phyloP scores from a whole-genome alignment of 1,140 invertebrate genomes.

The Temnothorax longispinosus region DNA sequence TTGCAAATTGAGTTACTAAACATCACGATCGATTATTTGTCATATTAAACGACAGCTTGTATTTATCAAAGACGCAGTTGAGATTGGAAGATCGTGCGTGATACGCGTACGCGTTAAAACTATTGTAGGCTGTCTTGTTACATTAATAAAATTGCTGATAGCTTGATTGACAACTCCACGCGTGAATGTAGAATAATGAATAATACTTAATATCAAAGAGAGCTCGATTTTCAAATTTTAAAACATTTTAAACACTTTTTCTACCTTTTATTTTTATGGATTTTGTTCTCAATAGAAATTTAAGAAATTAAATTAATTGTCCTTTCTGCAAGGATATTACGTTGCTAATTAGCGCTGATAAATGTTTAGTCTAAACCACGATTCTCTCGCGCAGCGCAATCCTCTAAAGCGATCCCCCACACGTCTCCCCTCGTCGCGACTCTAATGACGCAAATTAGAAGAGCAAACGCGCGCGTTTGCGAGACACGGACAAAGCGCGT shows the following conservation, averaged over 20 bases:
- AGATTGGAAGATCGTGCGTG: neutral
- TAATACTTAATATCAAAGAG: neutral
- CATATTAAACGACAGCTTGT: neutral
- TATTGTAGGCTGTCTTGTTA: conserved; percentile 13
- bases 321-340: neutral
- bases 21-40: conserved; percentile 44
- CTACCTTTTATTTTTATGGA: neutral
- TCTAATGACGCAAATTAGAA: conserved; percentile 53
- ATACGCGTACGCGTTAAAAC: neutral
- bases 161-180: neutral
- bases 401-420: neutral
- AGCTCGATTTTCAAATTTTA: neutral
- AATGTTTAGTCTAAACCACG: neutral
- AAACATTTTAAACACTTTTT: neutral
- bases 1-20: conserved; percentile 46
- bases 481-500: conserved; percentile 31
- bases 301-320: neutral
- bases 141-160: conserved; percentile 1
- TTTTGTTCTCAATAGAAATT: neutral
- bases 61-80: conserved; percentile 22
- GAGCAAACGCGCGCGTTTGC: conserved; percentile 11
- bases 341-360: neutral
- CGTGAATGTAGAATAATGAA: neutral
- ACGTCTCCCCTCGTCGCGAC: neutral
- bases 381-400: neutral